phyloP scores from a whole-genome alignment of 2,113 vertebrate species.

The Scortum barcoo region DNA sequence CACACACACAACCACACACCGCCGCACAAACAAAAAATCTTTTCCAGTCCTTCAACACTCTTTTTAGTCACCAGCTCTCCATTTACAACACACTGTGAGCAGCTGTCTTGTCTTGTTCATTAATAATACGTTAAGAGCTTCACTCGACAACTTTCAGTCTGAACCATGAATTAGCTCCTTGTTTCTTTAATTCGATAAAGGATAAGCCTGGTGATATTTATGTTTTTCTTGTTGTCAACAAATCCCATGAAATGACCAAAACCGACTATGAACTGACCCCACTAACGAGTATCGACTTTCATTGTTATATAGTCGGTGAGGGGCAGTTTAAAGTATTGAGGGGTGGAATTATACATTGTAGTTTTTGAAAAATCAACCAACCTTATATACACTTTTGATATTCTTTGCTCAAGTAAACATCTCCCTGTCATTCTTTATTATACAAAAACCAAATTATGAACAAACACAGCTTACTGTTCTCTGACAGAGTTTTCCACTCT shows the following conservation, averaged over 20 bases:
- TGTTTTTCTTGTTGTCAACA: neutral
- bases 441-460: neutral
- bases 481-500: slow-evolving; percentile 23
- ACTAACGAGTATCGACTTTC: no score
- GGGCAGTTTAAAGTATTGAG: neutral
- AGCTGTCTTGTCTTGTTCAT: slow-evolving; percentile 10
- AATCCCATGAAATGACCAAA: neutral
- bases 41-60: neutral
- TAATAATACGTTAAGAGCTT: neutral
- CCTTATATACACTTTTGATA: neutral
- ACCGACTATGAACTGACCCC: neutral
- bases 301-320: neutral
- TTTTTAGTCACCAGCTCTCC: slow-evolving; percentile 21
- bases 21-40: slow-evolving; percentile 10
- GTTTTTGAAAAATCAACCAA: neutral
- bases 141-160: neutral
- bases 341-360: neutral
- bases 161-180: neutral
- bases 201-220: neutral
- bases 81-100: slow-evolving; percentile 4
- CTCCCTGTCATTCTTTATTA: neutral
- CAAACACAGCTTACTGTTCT: neutral
- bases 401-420: neutral
- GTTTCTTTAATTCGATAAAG: neutral
- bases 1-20: neutral